Evolutionary conservation across 2,888 invertebrate species (phyloP).

Genomic region (Eurytoma adleriae): DNA sequence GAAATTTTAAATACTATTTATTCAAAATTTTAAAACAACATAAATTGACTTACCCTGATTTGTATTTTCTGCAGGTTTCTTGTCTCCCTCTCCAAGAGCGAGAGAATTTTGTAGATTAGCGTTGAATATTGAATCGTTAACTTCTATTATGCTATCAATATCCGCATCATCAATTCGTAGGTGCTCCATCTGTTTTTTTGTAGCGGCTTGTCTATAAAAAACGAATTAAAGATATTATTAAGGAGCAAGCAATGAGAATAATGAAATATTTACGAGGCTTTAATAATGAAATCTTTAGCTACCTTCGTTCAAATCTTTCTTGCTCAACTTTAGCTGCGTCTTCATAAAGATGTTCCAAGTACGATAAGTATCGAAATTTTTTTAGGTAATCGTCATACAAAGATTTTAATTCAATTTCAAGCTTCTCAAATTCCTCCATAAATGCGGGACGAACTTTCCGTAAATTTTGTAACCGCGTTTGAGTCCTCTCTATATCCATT

Average conservation of each 20-base stretch:
- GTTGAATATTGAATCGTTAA: slow-evolving; percentile 73
- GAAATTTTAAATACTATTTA: no score
- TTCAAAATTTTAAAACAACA: not conserved
- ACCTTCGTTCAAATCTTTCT: slow-evolving; percentile 86
- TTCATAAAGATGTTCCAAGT: slow-evolving; percentile 90
- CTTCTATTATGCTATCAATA: slow-evolving; percentile 76
- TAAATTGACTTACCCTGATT: slow-evolving; percentile 57
- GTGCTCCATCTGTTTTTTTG: slow-evolving; percentile 79
- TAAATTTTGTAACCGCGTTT: slow-evolving; percentile 93
- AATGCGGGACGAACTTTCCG: slow-evolving; percentile 98
- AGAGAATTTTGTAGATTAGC: slow-evolving; percentile 71
- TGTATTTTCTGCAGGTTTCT: slow-evolving; percentile 63
- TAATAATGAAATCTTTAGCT: slow-evolving; percentile 65
- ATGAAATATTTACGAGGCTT: not conserved
- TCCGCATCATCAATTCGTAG: slow-evolving; percentile 78
- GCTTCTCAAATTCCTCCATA: slow-evolving; percentile 94
- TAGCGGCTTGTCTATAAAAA: slow-evolving; percentile 73
- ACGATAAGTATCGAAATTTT: slow-evolving; percentile 91
- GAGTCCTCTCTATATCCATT: slow-evolving; percentile 93
- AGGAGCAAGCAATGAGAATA: not conserved
- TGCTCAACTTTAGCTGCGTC: slow-evolving; percentile 88
- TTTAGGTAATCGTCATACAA: slow-evolving; percentile 93
- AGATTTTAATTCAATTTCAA: slow-evolving; percentile 89
- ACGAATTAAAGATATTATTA: not conserved
- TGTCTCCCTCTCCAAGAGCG: slow-evolving; percentile 65